Base-by-base conservation (phyloP, 2,888 invertebrate genomes). In the Drosophila acutilabella region DNA sequence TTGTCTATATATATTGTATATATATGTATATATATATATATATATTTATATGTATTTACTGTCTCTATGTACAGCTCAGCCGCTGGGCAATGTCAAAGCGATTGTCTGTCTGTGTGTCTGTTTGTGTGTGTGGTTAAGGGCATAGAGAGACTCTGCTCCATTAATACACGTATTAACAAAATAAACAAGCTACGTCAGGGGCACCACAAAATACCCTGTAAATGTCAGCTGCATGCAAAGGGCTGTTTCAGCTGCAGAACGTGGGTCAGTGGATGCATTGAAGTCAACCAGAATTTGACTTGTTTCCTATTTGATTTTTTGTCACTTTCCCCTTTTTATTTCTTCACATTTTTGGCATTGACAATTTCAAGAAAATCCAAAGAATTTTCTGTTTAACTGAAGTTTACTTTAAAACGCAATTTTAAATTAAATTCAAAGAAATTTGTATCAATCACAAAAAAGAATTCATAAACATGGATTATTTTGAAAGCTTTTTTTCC, bases 111-210 rank as follows among this genome's bases (percentile, higher is more conserved):
- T 51, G 7, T 13, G 20, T 36, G 30, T 26, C 45, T 38, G 54
- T 16, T 40, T 14, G 50, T 23, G 30, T 23, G 51, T 45, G 42
- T 41, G 16, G 23, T 23, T 6, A 23, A 23, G 23, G 23, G 23
- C 23, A 23, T 23, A 23, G 23, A 41, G 30, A 23, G 20, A 36
- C 26, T 58, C 11, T 40, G 13, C 57, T 65, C 38, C 71, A 66
- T 74, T 71, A 64, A 76, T 64, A 33, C 33, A 33, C 33, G 11
- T 33, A 75, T 71, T 76, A 76, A 75, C 77, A 71, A 75, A 76
- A 71, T 54, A 76, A 67, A 67, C 75, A 75, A 47, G 62, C 54
- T 44, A 62, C 54, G 54, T 75, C 70, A 61, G 50, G 23, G 50
- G 36, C 52, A 62, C 23, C 66, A 47, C 45, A 53, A 53, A 53